Percentiles rank a stretch among this genome's conserved stretches.
Conservation (phyloP, 2,113 vertebrate genomes). For the Anarhynchus alexandrinus region DNA sequence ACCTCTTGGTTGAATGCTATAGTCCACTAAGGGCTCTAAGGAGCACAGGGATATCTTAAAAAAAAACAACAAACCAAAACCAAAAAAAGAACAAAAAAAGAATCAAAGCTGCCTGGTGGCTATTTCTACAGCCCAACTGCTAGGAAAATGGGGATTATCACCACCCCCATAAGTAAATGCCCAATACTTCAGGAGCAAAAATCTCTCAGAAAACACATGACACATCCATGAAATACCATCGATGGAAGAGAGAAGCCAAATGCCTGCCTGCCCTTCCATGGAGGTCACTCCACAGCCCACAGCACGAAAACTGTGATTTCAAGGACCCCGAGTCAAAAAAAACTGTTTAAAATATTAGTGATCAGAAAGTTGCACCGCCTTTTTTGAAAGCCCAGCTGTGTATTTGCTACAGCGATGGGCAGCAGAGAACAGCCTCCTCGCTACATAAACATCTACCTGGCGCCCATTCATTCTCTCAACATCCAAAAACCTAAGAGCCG, state of each 20-base stretch:
- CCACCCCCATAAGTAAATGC: not conserved
- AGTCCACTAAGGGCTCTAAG: not conserved
- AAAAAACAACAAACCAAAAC: not conserved
- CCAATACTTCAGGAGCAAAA: not conserved
- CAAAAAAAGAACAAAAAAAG: not conserved
- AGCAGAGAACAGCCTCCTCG: not conserved
- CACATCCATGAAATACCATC: not conserved
- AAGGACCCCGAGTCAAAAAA: too few species aligned
- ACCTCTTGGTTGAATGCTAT: not conserved
- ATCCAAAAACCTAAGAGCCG: accelerated
- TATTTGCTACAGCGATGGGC: not conserved
- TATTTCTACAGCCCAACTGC: not conserved
- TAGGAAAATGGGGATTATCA: not conserved
- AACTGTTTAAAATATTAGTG: not conserved
- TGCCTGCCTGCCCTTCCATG: not conserved
- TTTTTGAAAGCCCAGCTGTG: not conserved
- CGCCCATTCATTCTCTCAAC: accelerated
- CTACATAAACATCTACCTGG: not conserved
- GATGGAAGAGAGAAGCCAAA: not conserved
- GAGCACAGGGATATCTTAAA: not conserved
- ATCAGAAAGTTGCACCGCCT: not conserved
- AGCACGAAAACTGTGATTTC: not conserved
- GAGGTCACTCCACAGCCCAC: not conserved
- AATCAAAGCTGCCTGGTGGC: not conserved
- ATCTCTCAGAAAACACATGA: not conserved